Percentiles rank a stretch among this genome's conserved stretches.
Conservation (phyloP, 2,113 vertebrate species). For the Psammodynastes pulverulentus region DNA sequence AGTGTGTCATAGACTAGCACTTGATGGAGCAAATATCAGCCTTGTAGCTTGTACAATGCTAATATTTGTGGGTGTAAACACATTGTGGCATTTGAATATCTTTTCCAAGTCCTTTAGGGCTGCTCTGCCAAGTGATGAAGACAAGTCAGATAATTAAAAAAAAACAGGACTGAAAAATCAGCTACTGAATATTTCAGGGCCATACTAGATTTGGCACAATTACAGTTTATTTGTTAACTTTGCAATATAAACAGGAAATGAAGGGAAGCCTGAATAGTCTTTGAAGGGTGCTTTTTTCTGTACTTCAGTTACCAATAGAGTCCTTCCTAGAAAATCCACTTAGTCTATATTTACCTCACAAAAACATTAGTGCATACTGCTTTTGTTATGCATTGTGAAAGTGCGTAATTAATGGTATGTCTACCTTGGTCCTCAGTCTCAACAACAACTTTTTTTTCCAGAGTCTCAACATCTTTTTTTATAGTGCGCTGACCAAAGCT, state of each 20-base stretch:
- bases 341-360: background rate
- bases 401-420: background rate
- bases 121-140: background rate
- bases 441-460: too few species aligned
- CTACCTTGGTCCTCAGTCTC: background rate
- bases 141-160: background rate
- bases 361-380: background rate
- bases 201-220: too few species aligned
- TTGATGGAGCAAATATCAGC: background rate
- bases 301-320: background rate
- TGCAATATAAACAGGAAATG: background rate
- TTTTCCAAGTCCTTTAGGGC: background rate
- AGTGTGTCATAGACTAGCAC: background rate
- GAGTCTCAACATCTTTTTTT: too few species aligned
- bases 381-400: background rate
- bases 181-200: background rate
- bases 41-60: background rate
- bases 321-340: background rate
- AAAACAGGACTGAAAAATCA: background rate
- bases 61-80: background rate
- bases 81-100: background rate
- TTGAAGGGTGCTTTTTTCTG: background rate
- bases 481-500: too few species aligned
- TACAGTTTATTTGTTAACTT: background rate
- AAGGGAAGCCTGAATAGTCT: background rate